Conservation (phyloP, 2,888 invertebrate species). For the Eristalis arbustorum region DNA sequence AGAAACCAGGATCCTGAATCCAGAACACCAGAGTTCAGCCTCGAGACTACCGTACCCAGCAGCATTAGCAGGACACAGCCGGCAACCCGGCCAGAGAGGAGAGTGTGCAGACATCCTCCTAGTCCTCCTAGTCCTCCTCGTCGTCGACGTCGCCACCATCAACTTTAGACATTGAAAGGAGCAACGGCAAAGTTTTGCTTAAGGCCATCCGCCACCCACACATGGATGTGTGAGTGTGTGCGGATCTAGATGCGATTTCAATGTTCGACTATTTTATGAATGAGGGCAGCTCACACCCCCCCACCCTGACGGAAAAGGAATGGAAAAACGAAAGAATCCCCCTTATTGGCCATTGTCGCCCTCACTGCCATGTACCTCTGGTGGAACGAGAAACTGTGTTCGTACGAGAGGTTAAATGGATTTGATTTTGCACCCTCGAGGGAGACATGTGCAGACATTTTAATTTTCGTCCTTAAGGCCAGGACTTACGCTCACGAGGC, state of each 20-base stretch:
- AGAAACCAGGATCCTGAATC: background rate
- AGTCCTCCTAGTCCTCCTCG: background rate
- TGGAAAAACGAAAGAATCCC: background rate
- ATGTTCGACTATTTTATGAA: slow-evolving; percentile 63
- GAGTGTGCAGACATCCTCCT: background rate
- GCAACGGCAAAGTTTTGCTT: slow-evolving; percentile 49
- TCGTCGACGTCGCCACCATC: background rate
- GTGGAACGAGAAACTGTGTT: slow-evolving; percentile 26
- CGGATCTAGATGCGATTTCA: slow-evolving; percentile 55
- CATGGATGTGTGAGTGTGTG: background rate
- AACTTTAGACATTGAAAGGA: slow-evolving; percentile 18
- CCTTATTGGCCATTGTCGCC: slow-evolving; percentile 11
- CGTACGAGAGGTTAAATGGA: slow-evolving; percentile 55
- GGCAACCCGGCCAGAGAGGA: background rate
- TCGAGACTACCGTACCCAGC: background rate
- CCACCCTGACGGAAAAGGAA: background rate
- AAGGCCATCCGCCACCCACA: slow-evolving; percentile 29
- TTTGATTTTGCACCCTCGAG: slow-evolving; percentile 63
- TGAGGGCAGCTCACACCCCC: slow-evolving; percentile 25
- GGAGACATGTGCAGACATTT: slow-evolving; percentile 67
- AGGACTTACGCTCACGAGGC: slow-evolving; percentile 24
- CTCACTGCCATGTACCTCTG: slow-evolving; percentile 22
- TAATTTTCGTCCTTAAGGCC: slow-evolving; percentile 54
- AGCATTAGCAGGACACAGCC: slow-evolving; percentile 23
- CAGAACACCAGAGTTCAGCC: background rate